These are phyloP conservation scores for Atta cephalotes DNA, from an alignment of 1,140 invertebrate genomes.

Conservation along the genomic window DNA sequence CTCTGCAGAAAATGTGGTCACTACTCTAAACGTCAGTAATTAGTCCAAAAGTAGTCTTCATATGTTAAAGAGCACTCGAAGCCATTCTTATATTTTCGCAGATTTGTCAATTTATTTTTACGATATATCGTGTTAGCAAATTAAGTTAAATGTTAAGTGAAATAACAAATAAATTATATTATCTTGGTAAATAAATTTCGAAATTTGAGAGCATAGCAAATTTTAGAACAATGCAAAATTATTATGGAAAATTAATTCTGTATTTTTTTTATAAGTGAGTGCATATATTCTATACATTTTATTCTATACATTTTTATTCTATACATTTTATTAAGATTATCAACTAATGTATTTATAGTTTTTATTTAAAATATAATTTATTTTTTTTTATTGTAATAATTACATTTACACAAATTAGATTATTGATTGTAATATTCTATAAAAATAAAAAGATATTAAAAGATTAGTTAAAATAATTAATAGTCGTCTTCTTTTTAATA, in stretches of 20 bases:
- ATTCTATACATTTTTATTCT: neutral
- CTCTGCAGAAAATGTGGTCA: slow-evolving; percentile 82
- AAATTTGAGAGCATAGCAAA: neutral
- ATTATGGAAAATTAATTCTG: neutral
- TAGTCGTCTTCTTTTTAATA: slow-evolving; percentile 13
- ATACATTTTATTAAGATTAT: slow-evolving; percentile 18
- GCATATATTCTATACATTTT: neutral
- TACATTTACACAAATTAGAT: neutral
- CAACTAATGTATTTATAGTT: neutral
- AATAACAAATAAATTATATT: neutral
- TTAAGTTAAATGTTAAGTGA: neutral
- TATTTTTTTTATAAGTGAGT: slow-evolving; percentile 15
- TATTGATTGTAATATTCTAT: slow-evolving; percentile 10
- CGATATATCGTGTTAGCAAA: neutral
- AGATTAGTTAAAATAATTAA: neutral
- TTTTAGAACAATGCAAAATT: neutral
- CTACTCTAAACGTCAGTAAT: slow-evolving; percentile 55
- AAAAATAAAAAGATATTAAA: neutral
- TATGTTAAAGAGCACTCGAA: slow-evolving; percentile 32
- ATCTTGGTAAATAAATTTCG: neutral
- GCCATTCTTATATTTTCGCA: neutral
- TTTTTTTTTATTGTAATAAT: neutral
- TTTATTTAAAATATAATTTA: slow-evolving; percentile 1
- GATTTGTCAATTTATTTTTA: neutral
- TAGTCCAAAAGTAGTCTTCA: slow-evolving; percentile 31